phyloP scores from a whole-genome alignment of 2,113 vertebrate genomes.

The Athene cunicularia region DNA sequence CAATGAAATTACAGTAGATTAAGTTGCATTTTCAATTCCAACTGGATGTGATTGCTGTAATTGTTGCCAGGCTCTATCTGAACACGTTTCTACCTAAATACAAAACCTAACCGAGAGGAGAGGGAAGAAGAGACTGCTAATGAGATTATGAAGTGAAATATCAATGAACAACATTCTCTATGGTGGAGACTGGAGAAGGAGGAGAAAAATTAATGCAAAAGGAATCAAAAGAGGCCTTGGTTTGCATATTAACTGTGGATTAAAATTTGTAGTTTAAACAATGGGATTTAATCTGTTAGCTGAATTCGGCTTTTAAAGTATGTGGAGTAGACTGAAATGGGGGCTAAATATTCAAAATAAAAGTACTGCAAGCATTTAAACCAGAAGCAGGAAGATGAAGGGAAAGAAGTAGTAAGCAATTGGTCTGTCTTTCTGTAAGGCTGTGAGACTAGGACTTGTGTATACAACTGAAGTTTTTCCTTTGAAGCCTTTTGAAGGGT shows the following conservation, averaged over 20 bases:
- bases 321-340: neutral
- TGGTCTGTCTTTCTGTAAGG: neutral
- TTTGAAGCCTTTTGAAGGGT: neutral
- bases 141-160: neutral
- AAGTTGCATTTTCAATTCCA: neutral
- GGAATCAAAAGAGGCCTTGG: neutral
- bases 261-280: neutral
- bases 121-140: neutral
- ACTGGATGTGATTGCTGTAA: neutral
- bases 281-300: neutral
- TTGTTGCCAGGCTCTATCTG: neutral
- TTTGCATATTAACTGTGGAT: neutral
- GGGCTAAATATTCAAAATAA: neutral
- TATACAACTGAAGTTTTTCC: neutral
- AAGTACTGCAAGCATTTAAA: neutral
- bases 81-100: neutral
- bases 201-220: neutral
- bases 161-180: neutral
- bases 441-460: neutral
- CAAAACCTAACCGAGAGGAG: neutral
- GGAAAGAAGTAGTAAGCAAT: neutral
- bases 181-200: neutral
- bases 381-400: neutral
- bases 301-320: neutral
- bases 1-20: neutral